phyloP scores from a whole-genome alignment of 2,888 invertebrate genomes.

The Cynaeus angustus region DNA sequence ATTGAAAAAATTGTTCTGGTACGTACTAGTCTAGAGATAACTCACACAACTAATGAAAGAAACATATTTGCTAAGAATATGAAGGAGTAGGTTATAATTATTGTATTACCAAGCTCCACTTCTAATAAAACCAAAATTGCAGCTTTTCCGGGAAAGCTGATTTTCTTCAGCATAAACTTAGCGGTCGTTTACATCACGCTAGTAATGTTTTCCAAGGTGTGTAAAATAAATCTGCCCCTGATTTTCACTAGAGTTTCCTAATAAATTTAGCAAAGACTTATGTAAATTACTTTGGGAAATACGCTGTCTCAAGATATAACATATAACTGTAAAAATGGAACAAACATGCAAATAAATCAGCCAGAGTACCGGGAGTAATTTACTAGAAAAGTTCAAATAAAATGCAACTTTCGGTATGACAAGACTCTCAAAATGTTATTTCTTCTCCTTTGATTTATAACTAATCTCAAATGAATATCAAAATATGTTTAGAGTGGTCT shows the following conservation, averaged over 20 bases:
- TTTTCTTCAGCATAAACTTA: no score
- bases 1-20: no score
- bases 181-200: no score
- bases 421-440: conserved; percentile 52
- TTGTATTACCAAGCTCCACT: no score
- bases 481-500: conserved; percentile 53
- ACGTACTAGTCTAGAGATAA: no score
- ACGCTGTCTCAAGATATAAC: conserved; percentile 58
- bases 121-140: no score
- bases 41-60: no score
- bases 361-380: conserved; percentile 59
- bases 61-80: no score
- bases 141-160: no score
- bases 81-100: no score
- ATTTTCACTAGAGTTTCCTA: conserved; percentile 37
- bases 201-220: no score
- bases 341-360: conserved; percentile 65
- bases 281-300: conserved; percentile 57
- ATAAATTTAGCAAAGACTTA: conserved; percentile 56
- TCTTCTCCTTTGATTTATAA: conserved; percentile 49
- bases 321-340: conserved; percentile 61
- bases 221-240: not conserved
- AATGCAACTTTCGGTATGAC: conserved; percentile 54
- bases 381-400: conserved; percentile 62
- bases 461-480: conserved; percentile 55